Percentiles rank a stretch among this genome's conserved stretches.
Evolutionary conservation across 1,140 invertebrate species (phyloP).

Genomic region (Trichogramma pretiosum): DNA sequence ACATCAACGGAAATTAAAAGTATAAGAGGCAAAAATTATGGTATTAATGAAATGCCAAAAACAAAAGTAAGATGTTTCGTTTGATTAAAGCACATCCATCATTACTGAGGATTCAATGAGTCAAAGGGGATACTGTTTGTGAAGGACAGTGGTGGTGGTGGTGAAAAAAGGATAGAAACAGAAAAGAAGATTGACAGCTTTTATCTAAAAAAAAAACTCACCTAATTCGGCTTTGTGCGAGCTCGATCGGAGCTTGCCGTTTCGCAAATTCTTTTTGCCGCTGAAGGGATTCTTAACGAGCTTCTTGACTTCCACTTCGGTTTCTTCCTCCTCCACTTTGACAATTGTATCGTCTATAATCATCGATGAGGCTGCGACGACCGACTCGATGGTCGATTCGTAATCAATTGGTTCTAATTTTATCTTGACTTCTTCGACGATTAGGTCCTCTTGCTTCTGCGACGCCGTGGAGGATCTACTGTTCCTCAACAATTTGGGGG

Average conservation of each 20-base stretch:
- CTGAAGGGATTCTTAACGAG: constrained; percentile 11
- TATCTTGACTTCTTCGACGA: constrained; percentile 15
- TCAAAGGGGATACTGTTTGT: no score
- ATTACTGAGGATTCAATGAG: no score
- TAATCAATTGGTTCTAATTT: constrained; percentile 21
- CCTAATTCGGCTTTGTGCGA: constrained; percentile 27
- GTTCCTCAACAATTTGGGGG: constrained; percentile 7
- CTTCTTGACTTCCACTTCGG: constrained; percentile 25
- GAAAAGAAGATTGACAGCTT: no score
- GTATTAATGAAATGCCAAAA: no score
- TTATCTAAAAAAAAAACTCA: no score
- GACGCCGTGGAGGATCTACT: background rate
- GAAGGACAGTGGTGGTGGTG: no score
- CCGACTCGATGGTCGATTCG: constrained; percentile 40
- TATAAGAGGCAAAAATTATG: no score
- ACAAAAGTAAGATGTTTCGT: no score
- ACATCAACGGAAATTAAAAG: no score
- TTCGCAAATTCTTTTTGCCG: constrained; percentile 51
- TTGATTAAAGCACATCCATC: no score
- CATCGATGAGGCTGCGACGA: constrained; percentile 39
- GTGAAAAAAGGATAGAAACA: no score
- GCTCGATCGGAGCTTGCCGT: constrained; percentile 53
- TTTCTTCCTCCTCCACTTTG: constrained; percentile 30
- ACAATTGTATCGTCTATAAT: constrained; percentile 30
- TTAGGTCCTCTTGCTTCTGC: no score